Evolutionary conservation across 1,140 invertebrate species (phyloP).

Genomic region (Nymphalis io): DNA sequence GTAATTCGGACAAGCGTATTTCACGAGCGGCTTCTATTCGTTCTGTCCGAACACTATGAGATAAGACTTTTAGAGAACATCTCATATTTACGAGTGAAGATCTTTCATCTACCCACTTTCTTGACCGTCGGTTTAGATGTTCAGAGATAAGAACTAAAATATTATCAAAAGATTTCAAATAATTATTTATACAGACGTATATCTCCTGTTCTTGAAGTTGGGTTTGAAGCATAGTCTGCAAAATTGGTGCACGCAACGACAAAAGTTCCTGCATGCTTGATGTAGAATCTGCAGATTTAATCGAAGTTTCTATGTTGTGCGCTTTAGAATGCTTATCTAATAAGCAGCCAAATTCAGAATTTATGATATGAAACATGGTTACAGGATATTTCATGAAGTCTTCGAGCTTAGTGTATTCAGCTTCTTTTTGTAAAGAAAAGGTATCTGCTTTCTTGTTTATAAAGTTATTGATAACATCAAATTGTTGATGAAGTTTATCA

Average conservation of each 20-base stretch:
- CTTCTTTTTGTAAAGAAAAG: constrained; percentile 52
- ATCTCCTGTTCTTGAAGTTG: constrained; percentile 56
- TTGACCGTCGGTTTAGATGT: constrained; percentile 49
- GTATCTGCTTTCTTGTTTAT: constrained; percentile 48
- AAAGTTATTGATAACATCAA: constrained; percentile 40
- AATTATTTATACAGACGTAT: constrained; percentile 63
- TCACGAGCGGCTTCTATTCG: constrained; percentile 52
- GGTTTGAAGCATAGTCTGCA: constrained; percentile 54
- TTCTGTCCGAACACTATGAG: constrained; percentile 57
- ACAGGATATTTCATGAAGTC: constrained; percentile 55
- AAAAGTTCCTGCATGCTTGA: constrained; percentile 24
- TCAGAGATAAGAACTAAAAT: constrained; percentile 52
- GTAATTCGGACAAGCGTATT: constrained; percentile 51
- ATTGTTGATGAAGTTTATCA: constrained; percentile 57
- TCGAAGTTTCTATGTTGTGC: constrained; percentile 25
- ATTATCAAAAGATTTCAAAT: constrained; percentile 58
- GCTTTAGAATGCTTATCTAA: constrained; percentile 56
- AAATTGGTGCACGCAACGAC: constrained; percentile 40
- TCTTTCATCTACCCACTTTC: constrained; percentile 57
- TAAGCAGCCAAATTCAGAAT: constrained; percentile 59
- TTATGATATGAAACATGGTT: constrained; percentile 47
- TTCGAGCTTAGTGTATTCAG: constrained; percentile 55
- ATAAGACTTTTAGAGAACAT: constrained; percentile 58
- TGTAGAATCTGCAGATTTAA: constrained; percentile 22
- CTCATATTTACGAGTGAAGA: constrained; percentile 51